Base-by-base conservation (phyloP, 2,113 vertebrate genomes). In the Piaya cayana region DNA sequence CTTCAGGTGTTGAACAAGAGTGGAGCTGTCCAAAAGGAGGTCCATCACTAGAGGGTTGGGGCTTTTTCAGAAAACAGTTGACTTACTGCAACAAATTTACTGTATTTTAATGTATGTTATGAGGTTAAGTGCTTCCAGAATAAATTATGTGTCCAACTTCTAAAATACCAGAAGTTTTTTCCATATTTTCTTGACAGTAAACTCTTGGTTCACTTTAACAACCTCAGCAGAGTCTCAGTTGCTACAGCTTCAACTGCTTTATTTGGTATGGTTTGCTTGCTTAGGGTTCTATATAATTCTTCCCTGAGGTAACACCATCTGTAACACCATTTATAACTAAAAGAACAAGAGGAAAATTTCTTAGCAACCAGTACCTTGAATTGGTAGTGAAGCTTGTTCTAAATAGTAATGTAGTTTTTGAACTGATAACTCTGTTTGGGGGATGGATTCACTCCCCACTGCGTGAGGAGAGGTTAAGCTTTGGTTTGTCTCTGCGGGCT, bases 381-480 rank as follows among this genome's bases (percentile, higher is more conserved):
- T 52, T 5, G 12, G 15, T 13, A 37, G 55, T 6, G 11, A 55
- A 65, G 23, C 20, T 43, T 34, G 4, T 65, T 90, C 55, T 69
- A 1, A 39, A 16, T 6, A 17, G 36, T 21, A 69, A 10, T 12
- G 11, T 21, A 12, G 17, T 13, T 83, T 75, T 72, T 63, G 47
- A 85, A 21, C 26, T 62, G 68, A 11, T 15, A 56, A 0, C 26
- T 74, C 47, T 36, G 2, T 37, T 55, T 67, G 62, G 65, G 53
- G 8, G 15, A 18, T 34, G 36, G 15, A 69, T 56, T 89, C 27
- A 19, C 0, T 0, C 43, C n/a, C 17, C 26, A 17, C 1, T 26
- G 32, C 36, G 0, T 3, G 14, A 29, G 26, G 20, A 42, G 45
- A 37, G 27, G 18, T 64, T 64, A 26, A 1, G 20, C n/a, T 83